Conservation (phyloP, 2,797 vertebrate species). For the Galago senegalensis region DNA sequence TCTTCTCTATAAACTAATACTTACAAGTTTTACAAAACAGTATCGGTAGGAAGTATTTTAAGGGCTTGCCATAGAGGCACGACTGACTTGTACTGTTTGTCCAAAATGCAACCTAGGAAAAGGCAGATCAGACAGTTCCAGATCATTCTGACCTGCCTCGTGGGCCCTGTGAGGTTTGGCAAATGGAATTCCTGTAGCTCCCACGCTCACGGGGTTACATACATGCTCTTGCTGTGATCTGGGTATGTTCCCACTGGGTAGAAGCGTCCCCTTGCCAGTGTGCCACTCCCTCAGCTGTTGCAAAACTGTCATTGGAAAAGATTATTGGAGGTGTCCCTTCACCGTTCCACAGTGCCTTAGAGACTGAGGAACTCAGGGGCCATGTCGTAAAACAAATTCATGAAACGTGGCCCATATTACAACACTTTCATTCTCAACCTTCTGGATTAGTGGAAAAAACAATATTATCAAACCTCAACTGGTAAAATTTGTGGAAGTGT, state of each 20-base stretch:
- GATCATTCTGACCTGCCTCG: background rate
- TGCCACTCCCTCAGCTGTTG: background rate
- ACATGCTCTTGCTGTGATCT: background rate
- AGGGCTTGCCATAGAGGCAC: background rate
- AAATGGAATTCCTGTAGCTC: background rate
- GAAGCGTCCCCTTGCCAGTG: background rate
- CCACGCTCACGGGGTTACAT: background rate
- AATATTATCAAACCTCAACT: background rate
- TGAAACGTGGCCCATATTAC: background rate
- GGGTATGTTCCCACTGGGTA: background rate
- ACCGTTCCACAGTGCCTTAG: background rate
- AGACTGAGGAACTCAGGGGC: background rate
- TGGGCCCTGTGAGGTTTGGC: background rate
- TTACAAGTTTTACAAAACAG: background rate
- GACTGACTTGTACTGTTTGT: background rate
- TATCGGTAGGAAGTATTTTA: background rate
- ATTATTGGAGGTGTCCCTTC: background rate
- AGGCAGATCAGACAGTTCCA: background rate
- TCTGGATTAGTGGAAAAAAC: background rate
- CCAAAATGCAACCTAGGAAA: background rate
- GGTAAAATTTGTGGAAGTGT: background rate
- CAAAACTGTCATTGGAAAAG: background rate
- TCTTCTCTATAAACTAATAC: conserved; percentile 90
- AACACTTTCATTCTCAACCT: background rate
- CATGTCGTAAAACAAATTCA: background rate